Evolutionary conservation across 2,888 invertebrate species (phyloP), one percentile per base, ranked within the genome.

Genomic region (Acholoe squamosa): DNA sequence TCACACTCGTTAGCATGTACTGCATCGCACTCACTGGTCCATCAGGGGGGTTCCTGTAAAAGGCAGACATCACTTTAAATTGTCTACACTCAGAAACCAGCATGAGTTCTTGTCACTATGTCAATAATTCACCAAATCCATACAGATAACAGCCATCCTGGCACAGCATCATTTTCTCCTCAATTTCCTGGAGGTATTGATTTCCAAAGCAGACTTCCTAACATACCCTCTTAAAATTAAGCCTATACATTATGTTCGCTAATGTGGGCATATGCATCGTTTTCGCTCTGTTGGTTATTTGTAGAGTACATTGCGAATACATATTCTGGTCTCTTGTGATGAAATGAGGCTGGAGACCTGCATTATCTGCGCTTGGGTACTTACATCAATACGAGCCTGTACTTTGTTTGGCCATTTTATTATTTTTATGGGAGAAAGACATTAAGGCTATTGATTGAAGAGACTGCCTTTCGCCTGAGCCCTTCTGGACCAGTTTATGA

Each of bases 401-500:
- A 25, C 28, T 71, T 71, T 71, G 19, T 19, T 61, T 61, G 10
- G 43, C 43, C 43, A 43, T 43, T 43, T 43, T 43, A 43, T 43
- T 43, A 43, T 43, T 43, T 43, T 43, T 10, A 43, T 43, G 43
- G 43, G 1, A 12, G 61, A 71, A 71, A 71, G 71, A 28, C 71
- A 71, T 71, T 71, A 71, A 28, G 71, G 28, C 28, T 71, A 71
- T 71, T 71, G 71, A 71, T 71, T 71, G 19, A 71, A 71, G 71
- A 28, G 71, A 7, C 71, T 28, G 71, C 31, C 71, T 71, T 25
- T 71, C 71, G 25, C 28, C 31, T 14, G n/a, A 25, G 25, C 28
- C 71, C 71, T 71, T 16, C 71, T 14, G 71, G 28, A 28, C 71
- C 14, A 3, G 71, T 71, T 71, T 71, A 71, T 71, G 31, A 28